phyloP scores from a whole-genome alignment of 2,113 vertebrate species.

The Nibea albiflora region DNA sequence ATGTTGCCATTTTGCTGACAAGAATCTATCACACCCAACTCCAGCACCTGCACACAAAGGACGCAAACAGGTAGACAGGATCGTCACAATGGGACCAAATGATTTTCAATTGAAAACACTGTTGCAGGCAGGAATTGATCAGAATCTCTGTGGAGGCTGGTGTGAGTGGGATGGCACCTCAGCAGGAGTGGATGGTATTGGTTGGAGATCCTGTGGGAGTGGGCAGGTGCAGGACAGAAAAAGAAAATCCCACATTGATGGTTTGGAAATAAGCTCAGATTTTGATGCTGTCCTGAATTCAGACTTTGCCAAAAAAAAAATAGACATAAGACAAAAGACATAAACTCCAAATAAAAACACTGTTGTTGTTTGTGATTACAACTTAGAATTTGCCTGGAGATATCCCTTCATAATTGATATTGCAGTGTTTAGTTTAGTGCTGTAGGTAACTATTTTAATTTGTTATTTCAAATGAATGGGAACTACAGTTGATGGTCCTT shows the following conservation, averaged over 20 bases:
- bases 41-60: too few species aligned
- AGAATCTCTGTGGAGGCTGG: conserved; percentile 40
- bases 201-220: conserved; percentile 47
- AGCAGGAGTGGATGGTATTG: conserved; percentile 38
- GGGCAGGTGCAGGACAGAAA: conserved; percentile 44
- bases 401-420: too few species aligned
- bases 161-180: conserved; percentile 39
- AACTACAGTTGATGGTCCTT: too few species aligned
- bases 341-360: background rate
- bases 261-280: background rate
- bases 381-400: too few species aligned
- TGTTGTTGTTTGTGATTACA: too few species aligned
- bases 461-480: too few species aligned
- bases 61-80: too few species aligned
- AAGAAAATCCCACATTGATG: conserved; percentile 22
- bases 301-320: conserved; percentile 12
- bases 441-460: too few species aligned
- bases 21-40: too few species aligned
- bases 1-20: too few species aligned
- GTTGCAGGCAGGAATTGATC: conserved; percentile 48
- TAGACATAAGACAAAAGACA: too few species aligned
- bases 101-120: conserved; percentile 35
- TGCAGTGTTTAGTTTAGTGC: too few species aligned
- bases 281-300: background rate
- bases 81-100: background rate